phyloP scores from a whole-genome alignment of 30 jellyfish, hydroid and myxozoan genomes.

The Clytia hemisphaerica region DNA sequence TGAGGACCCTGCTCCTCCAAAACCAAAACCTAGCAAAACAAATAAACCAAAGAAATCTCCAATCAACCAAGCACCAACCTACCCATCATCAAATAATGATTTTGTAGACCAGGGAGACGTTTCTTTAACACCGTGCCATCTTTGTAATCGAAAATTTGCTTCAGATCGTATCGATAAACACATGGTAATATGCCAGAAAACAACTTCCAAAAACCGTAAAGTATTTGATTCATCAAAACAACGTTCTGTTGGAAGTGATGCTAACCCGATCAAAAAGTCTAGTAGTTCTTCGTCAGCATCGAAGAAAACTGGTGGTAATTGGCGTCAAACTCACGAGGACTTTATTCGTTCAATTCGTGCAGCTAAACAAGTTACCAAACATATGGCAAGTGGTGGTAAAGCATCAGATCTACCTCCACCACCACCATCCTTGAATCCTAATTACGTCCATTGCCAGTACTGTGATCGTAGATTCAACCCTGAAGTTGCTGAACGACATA shows the following conservation, averaged over 20 bases:
- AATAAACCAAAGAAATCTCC: not conserved
- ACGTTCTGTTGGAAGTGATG: constrained; percentile 74
- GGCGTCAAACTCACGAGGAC: constrained; percentile 85
- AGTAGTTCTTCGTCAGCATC: not conserved
- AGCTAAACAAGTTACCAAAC: constrained; percentile 52
- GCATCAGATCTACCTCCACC: constrained; percentile 98
- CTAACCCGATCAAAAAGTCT: constrained; percentile 31
- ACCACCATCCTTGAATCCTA: constrained; percentile 86
- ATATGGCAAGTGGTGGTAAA: constrained; percentile 79
- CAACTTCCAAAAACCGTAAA: constrained; percentile 43
- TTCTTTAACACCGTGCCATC: constrained; percentile 42
- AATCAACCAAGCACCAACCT: not conserved
- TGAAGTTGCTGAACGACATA: constrained; percentile 88
- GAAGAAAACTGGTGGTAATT: constrained; percentile 59
- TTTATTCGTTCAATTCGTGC: constrained; percentile 68
- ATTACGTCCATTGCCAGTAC: constrained; percentile 65
- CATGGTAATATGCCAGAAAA: constrained; percentile 46
- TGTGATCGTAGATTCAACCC: constrained; percentile 81
- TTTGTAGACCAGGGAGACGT: not conserved
- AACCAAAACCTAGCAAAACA: not conserved
- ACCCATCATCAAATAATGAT: constrained; percentile 15
- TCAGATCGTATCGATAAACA: constrained; percentile 66
- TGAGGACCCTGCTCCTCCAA: not conserved
- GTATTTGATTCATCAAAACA: constrained; percentile 78
- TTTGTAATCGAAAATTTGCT: constrained; percentile 76